Base-by-base conservation (phyloP, 2,797 vertebrate genomes). In the Pseudocheirus occidentalis region DNA sequence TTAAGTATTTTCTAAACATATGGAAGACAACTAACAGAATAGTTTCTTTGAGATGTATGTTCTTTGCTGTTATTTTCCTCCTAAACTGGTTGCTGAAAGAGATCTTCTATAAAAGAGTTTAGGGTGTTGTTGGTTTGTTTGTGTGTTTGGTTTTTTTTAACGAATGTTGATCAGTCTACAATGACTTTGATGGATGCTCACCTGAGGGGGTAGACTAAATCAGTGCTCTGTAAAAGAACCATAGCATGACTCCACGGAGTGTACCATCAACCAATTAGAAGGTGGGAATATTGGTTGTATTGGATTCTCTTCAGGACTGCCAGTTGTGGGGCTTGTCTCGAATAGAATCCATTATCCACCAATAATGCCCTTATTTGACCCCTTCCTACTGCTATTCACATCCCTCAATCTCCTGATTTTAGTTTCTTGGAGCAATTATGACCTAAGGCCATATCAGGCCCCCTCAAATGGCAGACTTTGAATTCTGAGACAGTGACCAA, bases 1-100 rank as follows among this genome's bases (percentile, higher is more conserved):
- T 97, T 96, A 95, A 97, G 95, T 96, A 95, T 90, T 97, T 96
- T 91, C 95, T 62, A 96, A 94, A 96, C 90, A 95, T 91, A 89
- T 96, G 95, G 92, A 97, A 98, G 97, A 55, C 92, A 94, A 94
- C 97, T 96, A 95, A 57, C 92, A 95, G 5, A 92, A 87, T 18
- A 94, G 12, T 94, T 94, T 97, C 40, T 81, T 46, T 27, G 40
- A 81, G 18, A 40, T 73, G 13, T 66, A 18, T 40, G n/a, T 40
- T 21, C 66, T 73, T 40, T 18, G 18, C n/a, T 81, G 16, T 81
- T 40, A 40, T 81, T 34, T 40, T 81, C 21, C 73, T 21, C 73
- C 40, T 40, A 24, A 81, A 81, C 18, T 81, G n/a, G 21, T 0
- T 66, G 12, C 34, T 66, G 14, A 81, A 81, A 46, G 40, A 46